Conservation (phyloP, 2,797 vertebrate genomes). For the Heliangelus exortis region DNA sequence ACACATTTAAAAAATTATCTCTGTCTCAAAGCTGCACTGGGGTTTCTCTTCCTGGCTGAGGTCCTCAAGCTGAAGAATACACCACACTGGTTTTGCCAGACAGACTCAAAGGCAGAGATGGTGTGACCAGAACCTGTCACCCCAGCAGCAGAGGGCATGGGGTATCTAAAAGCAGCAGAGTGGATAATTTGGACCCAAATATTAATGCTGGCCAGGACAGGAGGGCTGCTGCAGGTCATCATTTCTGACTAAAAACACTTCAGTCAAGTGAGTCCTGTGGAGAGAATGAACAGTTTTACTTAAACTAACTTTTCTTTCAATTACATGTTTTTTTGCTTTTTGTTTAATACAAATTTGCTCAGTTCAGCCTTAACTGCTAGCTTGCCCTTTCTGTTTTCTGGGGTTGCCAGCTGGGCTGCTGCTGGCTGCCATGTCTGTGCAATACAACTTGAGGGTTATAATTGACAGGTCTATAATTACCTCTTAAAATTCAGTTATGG, state of each 20-base stretch:
- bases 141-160: neutral
- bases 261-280: neutral
- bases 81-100: neutral
- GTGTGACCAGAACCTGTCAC: neutral
- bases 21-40: neutral
- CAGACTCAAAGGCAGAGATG: neutral
- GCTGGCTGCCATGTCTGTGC: neutral
- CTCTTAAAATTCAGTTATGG: constrained; percentile 3
- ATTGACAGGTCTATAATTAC: neutral
- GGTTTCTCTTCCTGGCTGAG: neutral
- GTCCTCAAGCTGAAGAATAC: neutral
- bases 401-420: neutral
- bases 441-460: neutral
- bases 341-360: neutral
- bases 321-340: neutral
- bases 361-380: neutral
- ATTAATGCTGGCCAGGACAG: neutral
- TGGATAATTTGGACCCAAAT: neutral
- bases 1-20: neutral
- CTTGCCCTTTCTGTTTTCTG: neutral
- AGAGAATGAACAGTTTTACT: neutral
- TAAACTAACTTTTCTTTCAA: neutral
- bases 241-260: neutral
- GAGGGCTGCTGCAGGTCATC: neutral
- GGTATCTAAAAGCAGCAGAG: neutral